These are phyloP conservation scores for Chrysolina haemoptera DNA, from an alignment of 2,888 invertebrate genomes.

Conservation along the genomic window DNA sequence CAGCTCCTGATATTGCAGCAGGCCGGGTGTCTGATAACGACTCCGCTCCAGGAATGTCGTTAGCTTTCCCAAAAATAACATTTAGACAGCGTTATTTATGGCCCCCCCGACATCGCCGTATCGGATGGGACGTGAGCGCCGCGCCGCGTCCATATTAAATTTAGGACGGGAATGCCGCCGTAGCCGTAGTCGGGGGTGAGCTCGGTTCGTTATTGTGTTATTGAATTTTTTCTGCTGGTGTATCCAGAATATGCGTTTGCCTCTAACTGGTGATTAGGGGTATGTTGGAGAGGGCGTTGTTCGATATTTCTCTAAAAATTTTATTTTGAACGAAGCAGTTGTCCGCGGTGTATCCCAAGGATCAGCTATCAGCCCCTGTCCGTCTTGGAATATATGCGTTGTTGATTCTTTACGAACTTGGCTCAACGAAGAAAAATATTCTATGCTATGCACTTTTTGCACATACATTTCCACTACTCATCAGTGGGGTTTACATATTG, in stretches of 20 bases:
- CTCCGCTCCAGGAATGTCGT: constrained; percentile 69
- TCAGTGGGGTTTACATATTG: too few species aligned
- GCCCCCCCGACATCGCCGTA: constrained; percentile 48
- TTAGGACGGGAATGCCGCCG: constrained; percentile 11
- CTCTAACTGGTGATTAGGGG: not conserved
- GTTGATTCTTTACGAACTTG: too few species aligned
- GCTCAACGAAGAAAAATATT: too few species aligned
- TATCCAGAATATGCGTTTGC: not conserved
- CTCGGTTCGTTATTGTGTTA: not conserved
- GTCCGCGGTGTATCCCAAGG: too few species aligned
- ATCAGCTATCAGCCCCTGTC: too few species aligned
- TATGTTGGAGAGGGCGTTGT: too few species aligned
- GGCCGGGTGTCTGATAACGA: constrained; percentile 66
- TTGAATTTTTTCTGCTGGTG: constrained; percentile 5
- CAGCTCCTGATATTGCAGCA: constrained; percentile 64
- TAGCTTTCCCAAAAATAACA: constrained; percentile 70
- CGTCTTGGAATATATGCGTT: too few species aligned
- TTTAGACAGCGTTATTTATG: constrained; percentile 70
- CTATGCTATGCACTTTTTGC: too few species aligned
- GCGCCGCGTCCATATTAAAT: constrained; percentile 31
- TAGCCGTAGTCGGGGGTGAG: not conserved
- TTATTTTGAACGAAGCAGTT: too few species aligned
- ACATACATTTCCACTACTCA: too few species aligned
- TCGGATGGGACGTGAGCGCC: constrained; percentile 27
- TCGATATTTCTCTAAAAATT: too few species aligned